phyloP scores from a whole-genome alignment of 1,140 invertebrate genomes.

The Nylanderia fulva region DNA sequence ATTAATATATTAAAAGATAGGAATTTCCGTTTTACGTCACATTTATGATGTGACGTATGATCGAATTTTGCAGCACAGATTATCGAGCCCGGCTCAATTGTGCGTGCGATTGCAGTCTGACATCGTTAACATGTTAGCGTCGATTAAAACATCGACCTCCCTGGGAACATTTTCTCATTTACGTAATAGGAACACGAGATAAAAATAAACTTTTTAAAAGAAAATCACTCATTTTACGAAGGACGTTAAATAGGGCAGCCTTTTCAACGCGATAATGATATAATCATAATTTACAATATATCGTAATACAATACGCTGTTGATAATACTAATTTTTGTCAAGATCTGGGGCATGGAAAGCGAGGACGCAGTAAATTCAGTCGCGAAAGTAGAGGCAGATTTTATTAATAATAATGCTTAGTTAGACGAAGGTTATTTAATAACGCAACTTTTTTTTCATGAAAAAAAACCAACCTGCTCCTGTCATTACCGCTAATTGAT shows the following conservation, averaged over 20 bases:
- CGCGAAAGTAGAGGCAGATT: background rate
- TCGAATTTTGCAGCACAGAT: slow-evolving; percentile 50
- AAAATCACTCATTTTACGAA: slow-evolving; percentile 13
- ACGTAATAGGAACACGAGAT: slow-evolving; percentile 20
- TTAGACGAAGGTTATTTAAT: background rate
- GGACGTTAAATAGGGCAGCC: background rate
- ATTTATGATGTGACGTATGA: background rate
- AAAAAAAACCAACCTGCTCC: background rate
- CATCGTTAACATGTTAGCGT: slow-evolving; percentile 62
- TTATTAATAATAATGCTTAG: background rate
- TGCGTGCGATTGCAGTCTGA: slow-evolving; percentile 62
- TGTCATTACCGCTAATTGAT: slow-evolving; percentile 37
- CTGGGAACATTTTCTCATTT: slow-evolving; percentile 44
- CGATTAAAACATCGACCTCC: slow-evolving; percentile 27
- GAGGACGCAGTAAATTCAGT: background rate
- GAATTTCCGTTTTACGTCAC: background rate
- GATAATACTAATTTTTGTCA: slow-evolving; percentile 18
- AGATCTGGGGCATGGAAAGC: background rate
- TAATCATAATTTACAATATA: slow-evolving; percentile 16
- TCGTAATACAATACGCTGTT: background rate
- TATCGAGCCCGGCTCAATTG: slow-evolving; percentile 62
- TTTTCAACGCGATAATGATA: background rate
- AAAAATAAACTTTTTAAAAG: background rate
- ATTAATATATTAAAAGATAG: background rate
- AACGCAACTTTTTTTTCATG: background rate